Conservation (phyloP, 30 jellyfish, hydroid and myxozoan genomes). For the Calvadosia cruxmelitensis region DNA sequence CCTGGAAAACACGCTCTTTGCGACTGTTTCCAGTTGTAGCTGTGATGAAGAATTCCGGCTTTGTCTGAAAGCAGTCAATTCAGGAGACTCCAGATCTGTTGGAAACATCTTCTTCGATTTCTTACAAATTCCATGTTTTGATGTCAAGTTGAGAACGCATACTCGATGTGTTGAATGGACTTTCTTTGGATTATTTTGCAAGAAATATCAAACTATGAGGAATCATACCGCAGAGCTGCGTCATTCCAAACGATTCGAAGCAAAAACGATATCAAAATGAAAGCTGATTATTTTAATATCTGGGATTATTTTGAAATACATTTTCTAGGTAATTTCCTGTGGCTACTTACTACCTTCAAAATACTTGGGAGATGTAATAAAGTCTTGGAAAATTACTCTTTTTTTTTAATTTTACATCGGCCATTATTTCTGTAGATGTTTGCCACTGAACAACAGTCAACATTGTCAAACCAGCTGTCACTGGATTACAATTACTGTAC, state of each 20-base stretch:
- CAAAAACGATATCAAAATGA: too few species aligned
- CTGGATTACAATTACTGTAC: too few species aligned
- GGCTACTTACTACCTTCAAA: too few species aligned
- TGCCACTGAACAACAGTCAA: too few species aligned
- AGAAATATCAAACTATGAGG: background rate
- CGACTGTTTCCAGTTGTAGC: background rate
- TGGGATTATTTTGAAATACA: too few species aligned
- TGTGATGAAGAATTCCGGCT: background rate
- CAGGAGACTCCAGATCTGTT: background rate
- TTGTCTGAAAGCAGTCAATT: background rate
- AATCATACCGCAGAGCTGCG: background rate
- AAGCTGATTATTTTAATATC: too few species aligned
- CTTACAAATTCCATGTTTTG: background rate
- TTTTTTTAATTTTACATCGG: too few species aligned
- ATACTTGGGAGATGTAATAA: too few species aligned
- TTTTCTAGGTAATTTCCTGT: too few species aligned
- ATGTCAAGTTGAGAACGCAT: background rate
- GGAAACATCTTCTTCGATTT: background rate
- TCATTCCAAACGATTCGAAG: background rate
- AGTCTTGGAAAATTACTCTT: background rate
- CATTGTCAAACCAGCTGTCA: too few species aligned
- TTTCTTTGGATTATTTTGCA: background rate
- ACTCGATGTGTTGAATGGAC: slow-evolving; percentile 1
- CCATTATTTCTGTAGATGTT: too few species aligned
- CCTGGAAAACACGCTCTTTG: background rate